Evolutionary conservation across 1,140 invertebrate species (phyloP).

Genomic region (Atta colombica): DNA sequence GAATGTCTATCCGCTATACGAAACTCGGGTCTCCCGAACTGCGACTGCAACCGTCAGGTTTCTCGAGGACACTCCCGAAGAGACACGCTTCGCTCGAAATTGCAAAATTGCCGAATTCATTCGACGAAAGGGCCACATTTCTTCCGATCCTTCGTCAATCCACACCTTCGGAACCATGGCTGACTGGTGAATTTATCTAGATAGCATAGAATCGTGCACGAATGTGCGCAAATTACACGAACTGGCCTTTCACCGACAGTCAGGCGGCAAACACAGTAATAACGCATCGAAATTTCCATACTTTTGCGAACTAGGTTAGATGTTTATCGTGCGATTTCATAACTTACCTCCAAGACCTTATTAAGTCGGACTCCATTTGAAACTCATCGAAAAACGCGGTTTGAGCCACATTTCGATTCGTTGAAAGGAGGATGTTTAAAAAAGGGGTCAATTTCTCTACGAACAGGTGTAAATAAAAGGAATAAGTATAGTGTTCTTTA

Average conservation of each 20-base stretch:
- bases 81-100: background rate
- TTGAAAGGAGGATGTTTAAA: background rate
- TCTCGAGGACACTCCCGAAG: background rate
- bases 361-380: background rate
- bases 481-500: no score
- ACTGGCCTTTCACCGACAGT: conserved; percentile 37
- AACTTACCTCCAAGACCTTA: background rate
- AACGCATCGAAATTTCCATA: conserved; percentile 20
- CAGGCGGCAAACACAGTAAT: background rate
- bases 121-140: background rate
- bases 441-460: no score
- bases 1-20: background rate
- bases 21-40: background rate
- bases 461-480: no score
- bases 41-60: no score
- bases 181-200: background rate
- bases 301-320: conserved; percentile 12
- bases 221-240: conserved; percentile 16
- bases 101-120: background rate
- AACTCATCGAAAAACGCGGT: background rate
- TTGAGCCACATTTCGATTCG: background rate
- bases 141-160: background rate
- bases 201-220: background rate
- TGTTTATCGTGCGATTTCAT: conserved; percentile 7
- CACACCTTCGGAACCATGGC: background rate